Conservation (phyloP, 2,113 vertebrate genomes). For the Gasterosteus nipponicus region DNA sequence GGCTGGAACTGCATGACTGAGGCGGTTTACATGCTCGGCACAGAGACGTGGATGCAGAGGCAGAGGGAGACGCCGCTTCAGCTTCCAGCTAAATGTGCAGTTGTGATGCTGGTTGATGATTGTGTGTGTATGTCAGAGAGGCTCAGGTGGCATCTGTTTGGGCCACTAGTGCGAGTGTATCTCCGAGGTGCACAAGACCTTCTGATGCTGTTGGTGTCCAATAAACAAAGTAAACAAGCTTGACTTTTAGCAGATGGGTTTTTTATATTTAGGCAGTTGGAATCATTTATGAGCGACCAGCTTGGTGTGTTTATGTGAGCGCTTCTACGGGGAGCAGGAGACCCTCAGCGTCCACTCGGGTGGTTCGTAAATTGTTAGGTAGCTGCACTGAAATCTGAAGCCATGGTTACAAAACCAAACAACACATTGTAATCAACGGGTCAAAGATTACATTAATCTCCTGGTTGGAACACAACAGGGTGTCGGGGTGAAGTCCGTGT, state of each 20-base stretch:
- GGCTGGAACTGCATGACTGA: slow-evolving; percentile 64
- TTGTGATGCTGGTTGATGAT: slow-evolving; percentile 23
- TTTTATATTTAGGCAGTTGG: not conserved
- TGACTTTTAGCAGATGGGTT: not conserved
- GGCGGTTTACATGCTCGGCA: slow-evolving; percentile 56
- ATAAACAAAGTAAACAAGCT: not conserved
- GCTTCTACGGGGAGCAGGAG: not conserved
- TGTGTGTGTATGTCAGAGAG: slow-evolving; percentile 6
- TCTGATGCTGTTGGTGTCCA: not conserved
- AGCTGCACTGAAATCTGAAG: slow-evolving; percentile 6
- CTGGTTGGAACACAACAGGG: not conserved
- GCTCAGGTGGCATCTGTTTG: slow-evolving; percentile 11
- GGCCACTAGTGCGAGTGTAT: not conserved
- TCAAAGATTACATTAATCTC: not conserved
- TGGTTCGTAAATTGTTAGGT: not conserved
- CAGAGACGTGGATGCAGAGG: slow-evolving; percentile 49
- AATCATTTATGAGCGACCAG: not conserved
- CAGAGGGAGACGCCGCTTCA: slow-evolving; percentile 37
- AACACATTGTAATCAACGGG: not conserved
- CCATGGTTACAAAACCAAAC: slow-evolving; percentile 4
- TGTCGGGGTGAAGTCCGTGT: not conserved
- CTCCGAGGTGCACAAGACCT: not conserved
- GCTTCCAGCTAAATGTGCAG: slow-evolving; percentile 19
- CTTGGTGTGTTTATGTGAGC: not conserved
- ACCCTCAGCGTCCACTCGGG: not conserved